These are phyloP conservation scores for Eutrigla gurnardus DNA, from an alignment of 2,797 vertebrate genomes.

Conservation along the genomic window DNA sequence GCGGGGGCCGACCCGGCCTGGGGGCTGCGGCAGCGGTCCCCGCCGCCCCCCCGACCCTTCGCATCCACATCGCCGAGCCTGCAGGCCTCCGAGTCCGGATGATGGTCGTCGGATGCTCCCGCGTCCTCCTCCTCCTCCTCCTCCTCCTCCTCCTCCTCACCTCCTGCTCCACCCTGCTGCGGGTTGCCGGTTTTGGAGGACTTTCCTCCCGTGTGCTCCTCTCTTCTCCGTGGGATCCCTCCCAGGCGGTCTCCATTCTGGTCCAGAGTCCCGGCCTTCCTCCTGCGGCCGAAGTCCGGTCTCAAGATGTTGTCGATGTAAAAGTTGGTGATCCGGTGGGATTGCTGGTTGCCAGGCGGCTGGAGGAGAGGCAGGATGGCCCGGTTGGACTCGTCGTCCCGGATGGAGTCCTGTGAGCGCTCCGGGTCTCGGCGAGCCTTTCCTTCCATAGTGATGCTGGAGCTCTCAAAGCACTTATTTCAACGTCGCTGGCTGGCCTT, in stretches of 20 bases:
- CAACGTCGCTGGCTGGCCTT: slow-evolving; percentile 27
- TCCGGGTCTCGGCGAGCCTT: slow-evolving; percentile 78
- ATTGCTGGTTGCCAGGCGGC: slow-evolving; percentile 86
- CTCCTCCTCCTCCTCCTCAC: slow-evolving; percentile 66
- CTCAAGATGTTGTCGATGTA: slow-evolving; percentile 95
- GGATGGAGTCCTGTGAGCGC: slow-evolving; percentile 69
- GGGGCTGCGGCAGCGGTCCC: slow-evolving; percentile 86
- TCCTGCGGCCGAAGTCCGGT: slow-evolving; percentile 91
- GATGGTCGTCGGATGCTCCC: slow-evolving; percentile 72
- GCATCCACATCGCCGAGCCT: slow-evolving; percentile 78
- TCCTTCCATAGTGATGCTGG: slow-evolving; percentile 87
- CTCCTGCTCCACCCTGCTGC: slow-evolving; percentile 54
- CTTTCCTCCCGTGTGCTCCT: slow-evolving; percentile 55
- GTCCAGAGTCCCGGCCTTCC: slow-evolving; percentile 81
- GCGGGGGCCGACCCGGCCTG: slow-evolving; percentile 81
- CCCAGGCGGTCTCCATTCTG: slow-evolving; percentile 68
- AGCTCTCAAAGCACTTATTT: slow-evolving; percentile 35
- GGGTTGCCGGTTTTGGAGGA: slow-evolving; percentile 55
- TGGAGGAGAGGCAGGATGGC: slow-evolving; percentile 83
- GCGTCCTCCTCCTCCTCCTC: slow-evolving; percentile 77
- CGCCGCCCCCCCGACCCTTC: slow-evolving; percentile 70
- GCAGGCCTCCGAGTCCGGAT: slow-evolving; percentile 69
- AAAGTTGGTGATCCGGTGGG: slow-evolving; percentile 93
- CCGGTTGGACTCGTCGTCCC: slow-evolving; percentile 78
- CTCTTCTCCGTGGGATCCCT: slow-evolving; percentile 48